phyloP scores from a whole-genome alignment of 2,113 vertebrate genomes.

The Ancistrus triradiatus region DNA sequence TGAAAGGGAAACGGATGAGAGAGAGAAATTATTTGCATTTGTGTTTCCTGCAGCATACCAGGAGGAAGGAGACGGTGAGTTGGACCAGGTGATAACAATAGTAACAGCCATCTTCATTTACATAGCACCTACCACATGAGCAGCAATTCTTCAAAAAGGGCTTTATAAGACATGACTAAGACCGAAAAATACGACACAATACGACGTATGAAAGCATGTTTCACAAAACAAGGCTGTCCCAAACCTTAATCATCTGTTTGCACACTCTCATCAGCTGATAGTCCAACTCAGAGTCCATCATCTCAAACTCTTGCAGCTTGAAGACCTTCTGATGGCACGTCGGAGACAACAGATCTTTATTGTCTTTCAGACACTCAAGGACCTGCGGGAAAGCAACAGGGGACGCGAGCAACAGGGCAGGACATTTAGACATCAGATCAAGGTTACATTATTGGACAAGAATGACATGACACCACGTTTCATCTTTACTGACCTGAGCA shows the following conservation, averaged over 20 bases:
- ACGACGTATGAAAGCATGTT: too few species aligned
- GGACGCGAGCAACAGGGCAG: background rate
- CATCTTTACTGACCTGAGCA: constrained; percentile 74
- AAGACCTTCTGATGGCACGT: constrained; percentile 84
- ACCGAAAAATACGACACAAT: too few species aligned
- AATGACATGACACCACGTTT: too few species aligned
- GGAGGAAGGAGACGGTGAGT: too few species aligned
- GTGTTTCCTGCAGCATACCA: background rate
- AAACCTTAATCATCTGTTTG: constrained; percentile 89
- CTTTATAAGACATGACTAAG: too few species aligned
- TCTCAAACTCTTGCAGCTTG: constrained; percentile 83
- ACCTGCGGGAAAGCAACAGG: constrained; percentile 60
- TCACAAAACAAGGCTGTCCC: background rate
- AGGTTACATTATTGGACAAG: background rate
- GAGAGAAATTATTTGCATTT: background rate
- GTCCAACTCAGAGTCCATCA: constrained; percentile 86
- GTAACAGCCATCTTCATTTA: too few species aligned
- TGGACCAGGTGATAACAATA: too few species aligned
- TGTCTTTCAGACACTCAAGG: constrained; percentile 82
- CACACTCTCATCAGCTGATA: constrained; percentile 86
- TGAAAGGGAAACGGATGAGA: background rate
- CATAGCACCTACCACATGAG: too few species aligned
- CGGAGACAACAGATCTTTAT: constrained; percentile 73
- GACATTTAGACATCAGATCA: too few species aligned
- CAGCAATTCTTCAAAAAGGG: too few species aligned